Percentiles rank a stretch among this genome's conserved stretches.
Conservation (phyloP, 2,113 vertebrate species). For the Thinocorus orbignyianus region DNA sequence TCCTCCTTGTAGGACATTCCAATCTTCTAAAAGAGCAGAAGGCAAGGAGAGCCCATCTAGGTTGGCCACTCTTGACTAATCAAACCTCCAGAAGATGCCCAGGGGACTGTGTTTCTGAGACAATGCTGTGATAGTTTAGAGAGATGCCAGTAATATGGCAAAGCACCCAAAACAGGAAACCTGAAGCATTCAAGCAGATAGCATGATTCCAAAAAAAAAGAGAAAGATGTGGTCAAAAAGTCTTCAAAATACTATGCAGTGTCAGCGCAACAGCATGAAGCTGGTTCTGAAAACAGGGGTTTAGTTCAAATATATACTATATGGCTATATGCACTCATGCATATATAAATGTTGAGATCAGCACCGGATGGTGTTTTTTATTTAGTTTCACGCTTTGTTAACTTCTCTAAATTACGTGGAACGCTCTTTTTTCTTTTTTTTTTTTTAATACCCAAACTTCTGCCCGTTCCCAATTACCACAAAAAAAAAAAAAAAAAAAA, state of each 20-base stretch:
- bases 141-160: accelerated
- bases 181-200: neutral
- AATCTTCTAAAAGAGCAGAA: neutral
- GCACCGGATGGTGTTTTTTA: slow-evolving; percentile 33
- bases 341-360: slow-evolving; percentile 16
- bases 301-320: neutral
- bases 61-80: neutral
- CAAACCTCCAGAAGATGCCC: neutral
- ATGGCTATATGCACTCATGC: neutral
- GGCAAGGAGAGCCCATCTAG: neutral
- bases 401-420: slow-evolving; percentile 16
- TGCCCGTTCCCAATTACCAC: slow-evolving; percentile 39
- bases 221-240: neutral
- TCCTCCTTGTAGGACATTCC: neutral
- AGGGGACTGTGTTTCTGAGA: accelerated
- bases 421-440: neutral
- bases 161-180: neutral
- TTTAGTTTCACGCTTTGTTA: slow-evolving; percentile 31
- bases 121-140: accelerated
- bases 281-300: neutral
- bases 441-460: neutral
- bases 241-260: neutral
- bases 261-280: neutral
- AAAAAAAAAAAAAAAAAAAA: neutral
- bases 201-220: neutral